These are phyloP conservation scores for Apteryx mantelli DNA, from an alignment of 2,113 vertebrate species.

Conservation along the genomic window DNA sequence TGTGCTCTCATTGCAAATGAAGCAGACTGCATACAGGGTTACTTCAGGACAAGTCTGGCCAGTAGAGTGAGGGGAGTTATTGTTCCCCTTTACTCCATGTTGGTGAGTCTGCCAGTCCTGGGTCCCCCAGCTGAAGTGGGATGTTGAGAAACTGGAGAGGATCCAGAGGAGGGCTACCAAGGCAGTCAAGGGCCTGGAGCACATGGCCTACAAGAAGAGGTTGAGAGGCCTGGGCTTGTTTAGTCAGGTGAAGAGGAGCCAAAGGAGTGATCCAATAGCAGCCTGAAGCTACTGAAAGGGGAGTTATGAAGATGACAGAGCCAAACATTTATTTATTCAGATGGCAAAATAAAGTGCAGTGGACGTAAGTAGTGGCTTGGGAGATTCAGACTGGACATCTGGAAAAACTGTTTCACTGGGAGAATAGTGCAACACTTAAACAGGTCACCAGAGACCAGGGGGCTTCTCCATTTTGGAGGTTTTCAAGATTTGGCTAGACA, in stretches of 20 bases:
- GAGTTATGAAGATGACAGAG: neutral
- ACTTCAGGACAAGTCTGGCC: neutral
- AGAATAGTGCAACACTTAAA: neutral
- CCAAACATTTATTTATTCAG: neutral
- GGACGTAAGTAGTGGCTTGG: neutral
- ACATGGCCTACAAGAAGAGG: neutral
- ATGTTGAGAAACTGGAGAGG: neutral
- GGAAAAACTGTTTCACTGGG: neutral
- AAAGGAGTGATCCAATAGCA: neutral
- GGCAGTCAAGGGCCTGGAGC: neutral
- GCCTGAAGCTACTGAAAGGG: neutral
- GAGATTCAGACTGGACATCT: neutral
- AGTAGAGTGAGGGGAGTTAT: neutral
- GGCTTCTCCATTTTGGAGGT: neutral
- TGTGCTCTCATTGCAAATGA: neutral
- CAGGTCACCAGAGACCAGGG: neutral
- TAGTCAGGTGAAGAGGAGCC: neutral
- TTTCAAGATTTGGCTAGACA: neutral
- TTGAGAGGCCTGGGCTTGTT: neutral
- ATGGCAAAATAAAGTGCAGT: neutral
- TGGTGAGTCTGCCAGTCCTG: neutral
- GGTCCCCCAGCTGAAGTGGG: neutral
- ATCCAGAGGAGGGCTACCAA: neutral
- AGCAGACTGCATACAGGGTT: neutral
- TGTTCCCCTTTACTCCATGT: neutral